These are phyloP conservation scores for Hirudo medicinalis DNA, from an alignment of 1,140 invertebrate species.

Conservation along the genomic window DNA sequence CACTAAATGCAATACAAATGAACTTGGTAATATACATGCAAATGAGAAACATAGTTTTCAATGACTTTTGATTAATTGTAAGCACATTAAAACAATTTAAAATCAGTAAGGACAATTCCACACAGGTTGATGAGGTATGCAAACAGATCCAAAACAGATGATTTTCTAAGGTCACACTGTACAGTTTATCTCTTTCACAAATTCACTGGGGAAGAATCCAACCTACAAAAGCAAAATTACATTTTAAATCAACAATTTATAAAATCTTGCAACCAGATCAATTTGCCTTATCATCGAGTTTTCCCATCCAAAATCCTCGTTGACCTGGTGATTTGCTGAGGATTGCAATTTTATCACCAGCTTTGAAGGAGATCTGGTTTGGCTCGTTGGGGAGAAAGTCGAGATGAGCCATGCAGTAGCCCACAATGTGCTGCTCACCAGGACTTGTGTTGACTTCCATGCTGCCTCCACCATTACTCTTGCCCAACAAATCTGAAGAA, in stretches of 20 bases:
- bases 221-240: not conserved
- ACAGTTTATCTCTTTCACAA: slow-evolving; percentile 1
- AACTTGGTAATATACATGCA: no score
- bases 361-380: slow-evolving; percentile 60
- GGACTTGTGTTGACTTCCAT: no score
- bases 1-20: no score
- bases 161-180: not conserved
- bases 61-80: no score
- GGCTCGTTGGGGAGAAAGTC: slow-evolving; percentile 48
- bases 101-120: no score
- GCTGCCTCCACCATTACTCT: slow-evolving; percentile 1
- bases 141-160: no score
- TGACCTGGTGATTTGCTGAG: slow-evolving; percentile 61
- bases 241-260: slow-evolving; percentile 5
- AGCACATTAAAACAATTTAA: no score
- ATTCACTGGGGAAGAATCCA: slow-evolving; percentile 8
- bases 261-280: not conserved
- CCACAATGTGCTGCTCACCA: slow-evolving; percentile 21
- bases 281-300: slow-evolving; percentile 49
- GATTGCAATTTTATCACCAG: slow-evolving; percentile 63
- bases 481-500: no score
- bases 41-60: no score
- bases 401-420: slow-evolving; percentile 37
- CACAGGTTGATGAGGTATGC: no score
- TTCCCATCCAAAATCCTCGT: slow-evolving; percentile 69